Base-by-base conservation (phyloP, 2,797 vertebrate species). In the Betta splendens region DNA sequence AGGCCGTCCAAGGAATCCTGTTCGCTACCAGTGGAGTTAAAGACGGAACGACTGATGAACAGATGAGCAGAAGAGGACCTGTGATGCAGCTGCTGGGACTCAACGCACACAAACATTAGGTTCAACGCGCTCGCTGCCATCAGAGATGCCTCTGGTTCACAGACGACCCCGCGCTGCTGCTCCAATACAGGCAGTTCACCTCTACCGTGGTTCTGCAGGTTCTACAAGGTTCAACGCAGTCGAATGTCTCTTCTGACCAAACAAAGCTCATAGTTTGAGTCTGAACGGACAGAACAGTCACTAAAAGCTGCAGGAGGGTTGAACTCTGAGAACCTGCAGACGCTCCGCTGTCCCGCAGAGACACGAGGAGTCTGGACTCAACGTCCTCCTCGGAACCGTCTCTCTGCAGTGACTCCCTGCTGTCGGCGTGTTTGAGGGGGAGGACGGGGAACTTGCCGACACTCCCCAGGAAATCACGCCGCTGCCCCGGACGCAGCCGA, bases 391-490 rank as follows among this genome's bases (percentile, higher is more conserved):
- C 48, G 43, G 7, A 21, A 3, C 26, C 47, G 5, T 49, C 69
- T 77, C 78, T 55, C 77, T 55, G 57, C 85, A 82, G 59, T 59
- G 43, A 25, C 26, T 28, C 59, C 72, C 70, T 91, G n/a, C 64
- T 93, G 74, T 93, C 53, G 52, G 89, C 91, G 91, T 68, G 86
- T 45, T 11, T 75, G 91, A 93, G 91, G 90, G 90, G 84, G 84
- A 85, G 75, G 79, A 28, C 38, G 74, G 11, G 11, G 52, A 43
- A 57, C 88, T 87, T 21, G 38, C 54, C 63, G 20, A 47, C 56
- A 42, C 80, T 81, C 84, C 81, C 92, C 89, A 92, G 92, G 91
- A 93, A 92, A 87, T 64, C 89, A 90, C 92, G 92, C 86, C 75
- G 54, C 13, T 73, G 84, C 84, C 85, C 72, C 51, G 85, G 51